A percentile compares a stretch with the other conserved stretches of the same genome.
These are phyloP conservation scores for Parasteatoda lunata DNA, from an alignment of 2,888 invertebrate species.

Conservation along the genomic window DNA sequence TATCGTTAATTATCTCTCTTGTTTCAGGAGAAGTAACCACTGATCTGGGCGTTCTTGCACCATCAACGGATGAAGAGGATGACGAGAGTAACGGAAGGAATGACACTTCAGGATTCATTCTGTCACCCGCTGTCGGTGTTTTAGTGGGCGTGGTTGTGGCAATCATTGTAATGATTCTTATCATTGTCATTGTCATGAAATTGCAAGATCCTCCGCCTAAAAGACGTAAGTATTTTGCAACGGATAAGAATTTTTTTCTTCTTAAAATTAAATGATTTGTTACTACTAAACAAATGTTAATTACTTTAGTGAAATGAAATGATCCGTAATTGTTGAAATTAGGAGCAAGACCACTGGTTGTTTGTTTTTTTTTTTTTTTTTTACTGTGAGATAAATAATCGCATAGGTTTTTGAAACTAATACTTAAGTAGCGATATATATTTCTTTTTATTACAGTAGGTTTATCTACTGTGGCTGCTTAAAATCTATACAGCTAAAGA, in stretches of 20 bases:
- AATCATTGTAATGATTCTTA: constrained; percentile 51
- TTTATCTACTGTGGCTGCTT: too few species aligned
- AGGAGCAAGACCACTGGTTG: too few species aligned
- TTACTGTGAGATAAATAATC: too few species aligned
- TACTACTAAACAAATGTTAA: not conserved
- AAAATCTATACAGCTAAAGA: too few species aligned
- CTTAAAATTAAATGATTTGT: not conserved
- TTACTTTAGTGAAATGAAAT: not conserved
- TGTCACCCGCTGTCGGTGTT: constrained; percentile 56
- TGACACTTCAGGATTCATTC: constrained; percentile 6
- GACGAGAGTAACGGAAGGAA: not conserved
- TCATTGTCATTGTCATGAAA: constrained; percentile 58
- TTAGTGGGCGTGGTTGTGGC: constrained; percentile 57
- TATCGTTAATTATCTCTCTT: not conserved
- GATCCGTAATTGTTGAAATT: not conserved
- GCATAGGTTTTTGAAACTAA: too few species aligned
- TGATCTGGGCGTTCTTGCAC: constrained; percentile 51
- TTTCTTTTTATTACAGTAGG: too few species aligned
- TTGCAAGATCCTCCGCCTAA: constrained; percentile 50
- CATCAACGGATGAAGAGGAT: constrained; percentile 55
- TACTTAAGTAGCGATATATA: too few species aligned
- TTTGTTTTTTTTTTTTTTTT: too few species aligned
- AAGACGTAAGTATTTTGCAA: constrained; percentile 28
- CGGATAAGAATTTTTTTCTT: not conserved
- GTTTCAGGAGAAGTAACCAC: constrained; percentile 54